phyloP scores from a whole-genome alignment of 2,888 invertebrate species.

The Acanthosepion esculentum region DNA sequence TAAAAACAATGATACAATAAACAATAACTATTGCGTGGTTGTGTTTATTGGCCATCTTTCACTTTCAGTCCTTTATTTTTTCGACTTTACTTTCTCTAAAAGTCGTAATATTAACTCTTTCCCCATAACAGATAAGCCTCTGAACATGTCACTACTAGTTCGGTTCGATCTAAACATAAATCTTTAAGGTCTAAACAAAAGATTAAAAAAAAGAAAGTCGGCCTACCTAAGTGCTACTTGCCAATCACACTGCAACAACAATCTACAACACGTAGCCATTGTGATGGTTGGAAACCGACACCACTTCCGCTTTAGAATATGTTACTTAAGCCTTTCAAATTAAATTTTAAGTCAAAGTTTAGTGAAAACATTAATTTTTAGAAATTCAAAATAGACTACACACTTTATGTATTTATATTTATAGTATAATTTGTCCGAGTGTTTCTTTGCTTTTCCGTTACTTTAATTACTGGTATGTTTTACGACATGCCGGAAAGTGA shows the following conservation, averaged over 20 bases:
- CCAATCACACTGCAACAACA: constrained; percentile 42
- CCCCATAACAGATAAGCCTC: too few species aligned
- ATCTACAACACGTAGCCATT: constrained; percentile 39
- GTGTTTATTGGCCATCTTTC: too few species aligned
- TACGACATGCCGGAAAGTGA: constrained; percentile 7
- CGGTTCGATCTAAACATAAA: background rate
- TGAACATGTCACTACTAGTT: background rate
- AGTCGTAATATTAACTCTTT: background rate
- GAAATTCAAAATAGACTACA: too few species aligned
- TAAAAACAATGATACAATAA: background rate
- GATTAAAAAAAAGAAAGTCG: background rate
- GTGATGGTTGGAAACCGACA: background rate
- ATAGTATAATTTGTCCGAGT: background rate
- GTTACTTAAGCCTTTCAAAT: background rate
- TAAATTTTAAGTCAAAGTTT: background rate
- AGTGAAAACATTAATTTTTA: background rate
- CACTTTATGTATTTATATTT: background rate
- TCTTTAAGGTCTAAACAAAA: background rate
- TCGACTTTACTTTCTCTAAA: background rate
- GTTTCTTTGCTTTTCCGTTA: background rate
- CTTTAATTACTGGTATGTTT: background rate
- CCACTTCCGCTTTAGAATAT: background rate
- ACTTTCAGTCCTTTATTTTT: background rate
- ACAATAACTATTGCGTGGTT: background rate
- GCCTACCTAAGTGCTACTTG: background rate